Base-by-base conservation (phyloP, 2,113 vertebrate genomes). In the Notarius lentiginosus region DNA sequence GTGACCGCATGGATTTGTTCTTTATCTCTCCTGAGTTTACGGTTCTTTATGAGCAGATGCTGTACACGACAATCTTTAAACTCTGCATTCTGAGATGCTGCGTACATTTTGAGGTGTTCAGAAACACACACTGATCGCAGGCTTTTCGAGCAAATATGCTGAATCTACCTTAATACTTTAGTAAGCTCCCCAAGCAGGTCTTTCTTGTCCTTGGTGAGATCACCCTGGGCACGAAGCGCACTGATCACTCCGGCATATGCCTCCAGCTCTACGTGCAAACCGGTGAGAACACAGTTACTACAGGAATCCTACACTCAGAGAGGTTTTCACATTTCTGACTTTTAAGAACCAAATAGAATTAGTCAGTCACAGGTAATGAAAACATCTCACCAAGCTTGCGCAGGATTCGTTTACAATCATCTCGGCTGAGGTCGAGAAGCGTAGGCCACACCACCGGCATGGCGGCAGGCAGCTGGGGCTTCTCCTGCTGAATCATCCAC, bases 361-460 rank as follows among this genome's bases (percentile, higher is more conserved):
- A 9, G 24, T 47, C 34, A 58, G 9, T 63, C 34, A 66, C n/a
- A n/a, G 8, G 6, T 17, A 53, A 24, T 11, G 61, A 63, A 56
- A 10, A n/a, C 22, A 7, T 0, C 92, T 90, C 85, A 99, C 98
- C 98, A 90, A 99, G 94, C 95, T 99, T 99, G 89, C 98, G 97
- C 90, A 99, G 97, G 92, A 99, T 97, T 90, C 98, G 95, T 93
- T 99, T 99, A 93, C 98, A 99, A 89, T 99, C 98, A 95, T 99
- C 98, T 90, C 98, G 96, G 93, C 97, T 97, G 91, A 99, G 96
- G 93, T 99, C 98, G 86, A 99, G 95, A 91, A 99, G 97, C 86
- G 97, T 98, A 87, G 98, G 98, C 98, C 98, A 99, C 90, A 99
- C 97, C 93, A 99, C 98, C 66, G 98, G 98, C 98, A 99, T 99